phyloP scores from a whole-genome alignment of 1,140 invertebrate genomes.

The Cylas formicarius region DNA sequence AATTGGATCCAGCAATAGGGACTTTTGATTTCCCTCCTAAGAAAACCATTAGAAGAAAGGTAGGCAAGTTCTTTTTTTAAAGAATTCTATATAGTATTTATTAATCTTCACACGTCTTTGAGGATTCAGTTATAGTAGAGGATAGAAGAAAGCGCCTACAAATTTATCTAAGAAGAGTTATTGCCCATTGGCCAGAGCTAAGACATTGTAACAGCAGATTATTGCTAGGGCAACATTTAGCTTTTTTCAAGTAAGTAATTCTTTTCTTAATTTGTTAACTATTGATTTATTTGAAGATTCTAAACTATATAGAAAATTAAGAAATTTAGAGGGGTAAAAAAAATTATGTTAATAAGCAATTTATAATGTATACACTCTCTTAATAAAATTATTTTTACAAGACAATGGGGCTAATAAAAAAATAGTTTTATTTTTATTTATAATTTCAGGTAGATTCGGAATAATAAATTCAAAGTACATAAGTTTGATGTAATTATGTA shows the following conservation, averaged over 20 bases:
- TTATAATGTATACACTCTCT: no score
- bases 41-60: conserved; percentile 84
- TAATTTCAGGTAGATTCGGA: no score
- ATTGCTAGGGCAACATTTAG: conserved; percentile 62
- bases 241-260: conserved; percentile 75
- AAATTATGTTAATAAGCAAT: no score
- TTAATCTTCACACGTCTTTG: conserved; percentile 18
- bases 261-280: no score
- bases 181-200: conserved; percentile 65
- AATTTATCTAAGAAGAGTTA: conserved; percentile 68
- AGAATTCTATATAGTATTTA: neutral
- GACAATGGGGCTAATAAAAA: no score
- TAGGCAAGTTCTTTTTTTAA: conserved; percentile 38
- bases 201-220: conserved; percentile 59
- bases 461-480: no score
- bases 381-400: no score
- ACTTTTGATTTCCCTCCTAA: conserved; percentile 91
- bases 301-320: no score
- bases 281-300: no score
- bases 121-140: conserved; percentile 78
- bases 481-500: no score
- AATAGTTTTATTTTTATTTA: no score
- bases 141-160: conserved; percentile 67
- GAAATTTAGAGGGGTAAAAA: no score
- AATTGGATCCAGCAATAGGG: conserved; percentile 67